Conservation (phyloP, 2,888 invertebrate genomes). For the Eumacrocentrus americanus region DNA sequence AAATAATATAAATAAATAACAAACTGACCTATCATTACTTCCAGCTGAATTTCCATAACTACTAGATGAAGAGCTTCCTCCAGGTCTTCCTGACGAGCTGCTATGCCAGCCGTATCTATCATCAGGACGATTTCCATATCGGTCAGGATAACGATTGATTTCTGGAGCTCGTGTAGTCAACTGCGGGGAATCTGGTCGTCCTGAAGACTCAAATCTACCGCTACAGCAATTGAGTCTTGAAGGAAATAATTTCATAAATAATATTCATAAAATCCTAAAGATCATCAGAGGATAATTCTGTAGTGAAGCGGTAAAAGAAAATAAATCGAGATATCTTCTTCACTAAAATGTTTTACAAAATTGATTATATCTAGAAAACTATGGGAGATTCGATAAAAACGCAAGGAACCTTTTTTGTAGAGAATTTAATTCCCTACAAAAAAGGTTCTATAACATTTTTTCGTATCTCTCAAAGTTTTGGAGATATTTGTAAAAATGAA, state of each 20-base stretch:
- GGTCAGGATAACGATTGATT: conserved; percentile 38
- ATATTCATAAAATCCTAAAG: conserved; percentile 6
- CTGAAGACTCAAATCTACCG: conserved; percentile 37
- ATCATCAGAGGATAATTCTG: too few relatives aligned
- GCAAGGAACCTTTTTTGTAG: not conserved
- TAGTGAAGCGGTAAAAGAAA: too few relatives aligned
- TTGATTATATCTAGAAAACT: too few relatives aligned
- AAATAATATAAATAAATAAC: not conserved
- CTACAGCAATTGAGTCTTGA: conserved; percentile 49
- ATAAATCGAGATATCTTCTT: too few relatives aligned
- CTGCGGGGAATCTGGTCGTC: conserved; percentile 36
- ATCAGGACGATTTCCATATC: conserved; percentile 43
- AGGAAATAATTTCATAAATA: not conserved
- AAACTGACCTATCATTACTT: conserved; percentile 10
- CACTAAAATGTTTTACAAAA: too few relatives aligned
- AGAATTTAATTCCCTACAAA: not conserved
- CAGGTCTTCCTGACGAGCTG: conserved; percentile 13
- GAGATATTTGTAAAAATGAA: too few relatives aligned
- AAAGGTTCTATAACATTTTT: not conserved
- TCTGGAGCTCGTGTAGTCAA: conserved; percentile 30
- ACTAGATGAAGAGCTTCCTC: conserved; percentile 9
- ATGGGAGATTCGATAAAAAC: not conserved
- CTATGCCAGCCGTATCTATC: conserved; percentile 24
- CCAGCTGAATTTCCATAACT: not conserved
- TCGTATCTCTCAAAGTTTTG: too few relatives aligned